Evolutionary conservation across 2,113 vertebrate genomes (phyloP).

Genomic region (Agelaius tricolor): DNA sequence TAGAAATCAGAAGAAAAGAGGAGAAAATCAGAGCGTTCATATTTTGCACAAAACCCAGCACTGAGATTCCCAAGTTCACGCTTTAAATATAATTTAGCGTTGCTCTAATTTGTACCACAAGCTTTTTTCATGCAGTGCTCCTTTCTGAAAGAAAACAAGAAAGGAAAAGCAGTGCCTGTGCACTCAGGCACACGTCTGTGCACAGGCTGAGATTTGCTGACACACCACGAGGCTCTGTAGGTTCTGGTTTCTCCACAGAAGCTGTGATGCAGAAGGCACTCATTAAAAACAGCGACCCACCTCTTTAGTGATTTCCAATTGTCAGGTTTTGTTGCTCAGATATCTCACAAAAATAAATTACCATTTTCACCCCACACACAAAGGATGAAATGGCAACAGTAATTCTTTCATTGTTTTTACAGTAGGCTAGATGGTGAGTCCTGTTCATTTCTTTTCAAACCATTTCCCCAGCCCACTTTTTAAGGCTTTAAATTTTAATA

Average conservation of each 20-base stretch:
- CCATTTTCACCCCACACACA: background rate
- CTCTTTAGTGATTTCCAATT: slow-evolving; percentile 9
- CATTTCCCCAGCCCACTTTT: slow-evolving; percentile 10
- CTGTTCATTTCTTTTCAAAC: slow-evolving; percentile 13
- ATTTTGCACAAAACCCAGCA: background rate
- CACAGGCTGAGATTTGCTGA: background rate
- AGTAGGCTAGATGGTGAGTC: background rate
- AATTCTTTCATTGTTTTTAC: slow-evolving; percentile 31
- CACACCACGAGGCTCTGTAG: background rate
- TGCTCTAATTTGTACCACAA: background rate
- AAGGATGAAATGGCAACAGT: slow-evolving; percentile 35
- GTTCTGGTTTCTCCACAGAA: background rate
- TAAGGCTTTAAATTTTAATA: slow-evolving; percentile 66
- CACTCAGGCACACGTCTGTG: background rate
- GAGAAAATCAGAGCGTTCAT: background rate
- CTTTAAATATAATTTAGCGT: background rate
- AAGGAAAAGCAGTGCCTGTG: background rate
- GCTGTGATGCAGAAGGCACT: slow-evolving; percentile 1
- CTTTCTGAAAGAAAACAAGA: background rate
- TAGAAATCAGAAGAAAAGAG: background rate
- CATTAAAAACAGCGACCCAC: slow-evolving; percentile 33
- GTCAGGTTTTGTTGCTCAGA: slow-evolving; percentile 38
- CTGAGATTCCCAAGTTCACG: background rate
- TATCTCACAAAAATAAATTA: slow-evolving; percentile 56
- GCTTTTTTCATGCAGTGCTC: background rate